Base-by-base conservation (phyloP, 2,888 invertebrate genomes). In the Stenodera caucasica region DNA sequence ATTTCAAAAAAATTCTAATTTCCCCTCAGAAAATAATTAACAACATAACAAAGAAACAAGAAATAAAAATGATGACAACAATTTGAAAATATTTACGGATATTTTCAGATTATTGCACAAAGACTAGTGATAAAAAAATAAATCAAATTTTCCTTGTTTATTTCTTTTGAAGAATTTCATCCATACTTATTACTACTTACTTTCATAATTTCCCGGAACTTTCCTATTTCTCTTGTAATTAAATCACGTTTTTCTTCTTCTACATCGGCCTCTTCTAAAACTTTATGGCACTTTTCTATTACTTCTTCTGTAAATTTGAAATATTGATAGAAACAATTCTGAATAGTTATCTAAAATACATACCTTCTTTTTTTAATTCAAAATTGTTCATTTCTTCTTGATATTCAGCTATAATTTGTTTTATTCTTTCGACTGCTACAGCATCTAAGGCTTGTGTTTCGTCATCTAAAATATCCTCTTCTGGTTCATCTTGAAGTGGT, bases 201-300 rank as follows among this genome's bases (percentile, higher is more conserved):
- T 92, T 95, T 95, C 90, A 95, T 97, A 70, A 94, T 92, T 84
- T 97, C 96, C 66, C 98, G 88, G 83, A 98, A 98, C 82, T 95
- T 96, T 74, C 94, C 94, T 81, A 98, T 98, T 86, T 98, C 98
- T 72, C 96, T 87, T 76, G 94, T 95, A 72, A 98, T 98, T 72
- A 98, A 87, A 81, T 96, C 95, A 53, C 96, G 89, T 81, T 97
- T 96, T 78, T 97, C 97, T 81, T 97, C 97, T 78, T 98, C 98
- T 64, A 97, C 89, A 79, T 94, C 95, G 30, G 92, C 90, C 74
- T 93, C 92, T 72, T 92, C 91, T 32, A 93, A 82, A 61, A 87
- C 86, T 74, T 87, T 87, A 66, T 86, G 86, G 70, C 86, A 84
- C 70, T 86, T 86, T 58, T 85, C 85, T 61, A 85, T 84, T 61